Conservation (phyloP, 2,888 invertebrate species). For the Drosophila melanosoma region DNA sequence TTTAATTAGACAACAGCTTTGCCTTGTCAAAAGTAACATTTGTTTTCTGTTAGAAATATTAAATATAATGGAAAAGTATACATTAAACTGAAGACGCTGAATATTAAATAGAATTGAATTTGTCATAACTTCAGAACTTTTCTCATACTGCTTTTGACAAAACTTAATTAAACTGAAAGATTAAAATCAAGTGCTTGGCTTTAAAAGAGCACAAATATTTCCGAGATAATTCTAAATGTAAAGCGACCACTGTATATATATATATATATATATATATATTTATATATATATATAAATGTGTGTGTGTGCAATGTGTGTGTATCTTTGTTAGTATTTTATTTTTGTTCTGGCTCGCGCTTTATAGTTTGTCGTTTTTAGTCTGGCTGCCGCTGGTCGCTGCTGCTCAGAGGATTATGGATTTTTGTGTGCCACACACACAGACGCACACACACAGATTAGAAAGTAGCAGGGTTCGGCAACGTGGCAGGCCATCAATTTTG, state of each 20-base stretch:
- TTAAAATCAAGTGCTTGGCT: not conserved
- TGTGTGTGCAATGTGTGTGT: constrained; percentile 8
- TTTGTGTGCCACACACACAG: constrained; percentile 56
- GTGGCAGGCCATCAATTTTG: constrained; percentile 73
- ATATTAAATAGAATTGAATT: not conserved
- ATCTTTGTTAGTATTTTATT: constrained; percentile 28
- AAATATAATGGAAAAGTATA: not conserved
- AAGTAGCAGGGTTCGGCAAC: constrained; percentile 15
- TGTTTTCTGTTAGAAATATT: not conserved
- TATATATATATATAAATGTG: no score
- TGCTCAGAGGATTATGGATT: constrained; percentile 74
- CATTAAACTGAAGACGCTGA: not conserved
- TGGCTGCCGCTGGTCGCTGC: constrained; percentile 45
- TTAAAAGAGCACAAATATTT: not conserved
- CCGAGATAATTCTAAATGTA: not conserved
- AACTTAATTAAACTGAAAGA: constrained; percentile 2
- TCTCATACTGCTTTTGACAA: not conserved
- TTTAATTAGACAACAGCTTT: no score
- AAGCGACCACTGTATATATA: constrained; percentile 3
- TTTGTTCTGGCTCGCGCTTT: constrained; percentile 54
- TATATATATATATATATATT: not conserved
- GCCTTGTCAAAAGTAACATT: not conserved
- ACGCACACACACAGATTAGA: constrained; percentile 4
- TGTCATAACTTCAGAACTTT: not conserved
- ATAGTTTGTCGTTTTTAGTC: constrained; percentile 73